Evolutionary conservation across 2,888 invertebrate species (phyloP).

Genomic region (Lithophane semibrunnea): DNA sequence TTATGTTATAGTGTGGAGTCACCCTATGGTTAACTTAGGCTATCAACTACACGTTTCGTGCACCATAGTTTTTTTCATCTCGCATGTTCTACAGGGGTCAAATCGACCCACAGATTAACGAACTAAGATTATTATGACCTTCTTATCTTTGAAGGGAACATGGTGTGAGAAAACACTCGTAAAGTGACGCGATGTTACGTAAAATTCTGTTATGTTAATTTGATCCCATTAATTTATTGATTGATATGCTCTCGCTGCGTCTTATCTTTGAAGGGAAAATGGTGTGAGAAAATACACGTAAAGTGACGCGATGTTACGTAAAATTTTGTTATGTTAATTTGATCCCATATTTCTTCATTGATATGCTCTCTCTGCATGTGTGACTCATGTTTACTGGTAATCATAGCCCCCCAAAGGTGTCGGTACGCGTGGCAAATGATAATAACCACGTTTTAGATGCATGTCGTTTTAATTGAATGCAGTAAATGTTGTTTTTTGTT

Average conservation of each 20-base stretch:
- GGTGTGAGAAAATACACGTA: not conserved
- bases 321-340: constrained; percentile 1
- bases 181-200: constrained; percentile 6
- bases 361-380: not conserved
- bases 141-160: constrained; percentile 27
- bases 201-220: constrained; percentile 7
- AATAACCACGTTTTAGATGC: constrained; percentile 4
- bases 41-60: constrained; percentile 21
- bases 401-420: not conserved
- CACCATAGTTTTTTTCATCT: constrained; percentile 11
- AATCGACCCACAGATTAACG: constrained; percentile 17
- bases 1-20: not conserved
- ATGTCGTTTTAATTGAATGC: constrained; percentile 13
- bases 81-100: constrained; percentile 14
- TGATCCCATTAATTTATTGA: not conserved
- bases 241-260: constrained; percentile 3
- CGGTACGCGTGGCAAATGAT: not conserved
- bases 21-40: not conserved
- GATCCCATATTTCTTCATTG: not conserved
- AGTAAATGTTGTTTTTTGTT: constrained; percentile 4
- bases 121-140: constrained; percentile 19
- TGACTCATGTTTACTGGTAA: not conserved
- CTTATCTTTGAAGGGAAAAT: not conserved
- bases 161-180: not conserved
- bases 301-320: constrained; percentile 15